Percentiles rank a stretch among this genome's conserved stretches.
Evolutionary conservation across 2,113 vertebrate species (phyloP).

Genomic region (Aptenodytes forsteri): DNA sequence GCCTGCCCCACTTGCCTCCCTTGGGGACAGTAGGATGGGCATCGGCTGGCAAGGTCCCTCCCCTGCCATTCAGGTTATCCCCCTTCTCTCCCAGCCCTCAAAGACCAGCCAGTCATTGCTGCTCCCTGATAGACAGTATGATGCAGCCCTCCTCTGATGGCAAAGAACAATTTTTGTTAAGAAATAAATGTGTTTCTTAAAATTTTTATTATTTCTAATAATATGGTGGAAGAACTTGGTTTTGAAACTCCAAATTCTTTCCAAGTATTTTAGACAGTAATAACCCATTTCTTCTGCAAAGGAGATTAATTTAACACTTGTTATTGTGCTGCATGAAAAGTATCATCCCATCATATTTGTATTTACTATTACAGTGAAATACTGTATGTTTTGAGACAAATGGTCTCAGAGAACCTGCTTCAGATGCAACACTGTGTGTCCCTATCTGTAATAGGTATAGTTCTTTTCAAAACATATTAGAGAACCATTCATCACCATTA

Average conservation of each 20-base stretch:
- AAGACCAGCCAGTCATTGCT: not conserved
- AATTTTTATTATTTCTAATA: not conserved
- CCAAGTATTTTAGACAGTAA: not conserved
- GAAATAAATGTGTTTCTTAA: not conserved
- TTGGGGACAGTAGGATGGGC: not conserved
- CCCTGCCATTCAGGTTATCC: not conserved
- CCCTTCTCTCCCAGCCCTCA: not conserved
- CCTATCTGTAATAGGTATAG: not conserved
- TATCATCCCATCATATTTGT: not conserved
- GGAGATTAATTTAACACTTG: not conserved
- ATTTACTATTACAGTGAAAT: not conserved
- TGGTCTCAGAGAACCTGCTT: not conserved
- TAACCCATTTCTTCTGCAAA: not conserved
- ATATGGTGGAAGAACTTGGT: not conserved
- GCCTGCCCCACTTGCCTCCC: not conserved
- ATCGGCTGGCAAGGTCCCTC: not conserved
- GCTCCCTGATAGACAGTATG: not conserved
- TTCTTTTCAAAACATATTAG: not conserved
- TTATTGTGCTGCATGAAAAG: not conserved
- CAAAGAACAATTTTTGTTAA: not conserved
- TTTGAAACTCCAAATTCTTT: not conserved
- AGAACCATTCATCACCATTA: not conserved
- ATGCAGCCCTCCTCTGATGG: accelerated
- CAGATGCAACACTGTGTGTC: not conserved
- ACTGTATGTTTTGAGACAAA: not conserved